A percentile compares a stretch with the other conserved stretches of the same genome.
phyloP scores from a whole-genome alignment of 1,140 invertebrate species.

The Panonychus citri region DNA sequence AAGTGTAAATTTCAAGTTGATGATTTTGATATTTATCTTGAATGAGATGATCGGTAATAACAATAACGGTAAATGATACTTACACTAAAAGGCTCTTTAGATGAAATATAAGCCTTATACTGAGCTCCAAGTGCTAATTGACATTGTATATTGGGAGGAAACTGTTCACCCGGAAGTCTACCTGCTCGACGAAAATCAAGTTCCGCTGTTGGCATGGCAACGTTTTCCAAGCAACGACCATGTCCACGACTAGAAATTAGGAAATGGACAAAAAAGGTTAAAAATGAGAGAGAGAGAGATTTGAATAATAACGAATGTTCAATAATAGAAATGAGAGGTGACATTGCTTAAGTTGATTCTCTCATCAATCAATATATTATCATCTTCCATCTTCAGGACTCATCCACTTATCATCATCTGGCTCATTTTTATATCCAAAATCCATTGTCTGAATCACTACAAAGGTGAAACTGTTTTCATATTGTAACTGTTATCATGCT shows the following conservation, averaged over 20 bases:
- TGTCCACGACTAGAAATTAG: slow-evolving; percentile 12
- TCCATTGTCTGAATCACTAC: no score
- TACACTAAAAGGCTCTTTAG: slow-evolving; percentile 15
- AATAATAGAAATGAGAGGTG: no score
- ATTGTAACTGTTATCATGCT: no score
- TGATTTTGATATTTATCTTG: no score
- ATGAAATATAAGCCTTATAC: slow-evolving; percentile 14
- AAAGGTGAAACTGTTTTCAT: no score
- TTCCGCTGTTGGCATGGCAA: background rate
- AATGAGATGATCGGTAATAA: background rate
- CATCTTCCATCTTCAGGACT: no score
- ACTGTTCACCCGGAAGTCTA: slow-evolving; percentile 15
- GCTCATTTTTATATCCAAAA: no score
- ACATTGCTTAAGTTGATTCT: no score
- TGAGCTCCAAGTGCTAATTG: slow-evolving; percentile 15
- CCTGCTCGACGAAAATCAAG: slow-evolving; percentile 3
- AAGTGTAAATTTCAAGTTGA: no score
- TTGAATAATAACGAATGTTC: background rate
- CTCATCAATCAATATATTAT: no score
- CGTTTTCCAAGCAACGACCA: slow-evolving; percentile 15
- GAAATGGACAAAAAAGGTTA: background rate
- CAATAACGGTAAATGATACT: slow-evolving; percentile 1
- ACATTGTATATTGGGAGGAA: slow-evolving; percentile 14
- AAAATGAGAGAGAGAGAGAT: background rate
- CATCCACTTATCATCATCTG: no score